These are phyloP conservation scores for Phyllostomus discolor DNA, from an alignment of 2,113 vertebrate species.

Conservation along the genomic window DNA sequence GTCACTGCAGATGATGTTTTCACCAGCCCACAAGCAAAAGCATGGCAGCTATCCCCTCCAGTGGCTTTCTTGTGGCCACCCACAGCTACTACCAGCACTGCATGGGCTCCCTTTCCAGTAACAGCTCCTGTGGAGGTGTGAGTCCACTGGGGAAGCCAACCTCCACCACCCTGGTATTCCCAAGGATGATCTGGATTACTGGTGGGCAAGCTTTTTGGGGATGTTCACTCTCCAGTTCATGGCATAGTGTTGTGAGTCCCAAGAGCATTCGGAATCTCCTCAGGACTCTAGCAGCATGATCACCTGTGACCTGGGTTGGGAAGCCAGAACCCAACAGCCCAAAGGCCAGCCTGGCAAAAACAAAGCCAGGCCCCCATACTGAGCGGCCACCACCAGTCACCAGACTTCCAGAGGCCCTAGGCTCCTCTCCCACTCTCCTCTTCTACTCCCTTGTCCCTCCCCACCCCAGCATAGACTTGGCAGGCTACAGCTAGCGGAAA, in stretches of 20 bases:
- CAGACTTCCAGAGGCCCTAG: neutral
- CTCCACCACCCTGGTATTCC: too few species aligned
- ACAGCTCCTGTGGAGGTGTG: too few species aligned
- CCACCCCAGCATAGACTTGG: neutral
- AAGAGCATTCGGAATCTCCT: too few species aligned
- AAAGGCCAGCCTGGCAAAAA: neutral
- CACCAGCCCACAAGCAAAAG: neutral
- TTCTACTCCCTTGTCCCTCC: neutral
- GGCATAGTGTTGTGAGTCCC: too few species aligned
- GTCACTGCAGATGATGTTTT: neutral
- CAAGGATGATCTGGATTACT: too few species aligned
- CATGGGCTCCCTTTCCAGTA: too few species aligned
- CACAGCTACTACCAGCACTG: neutral
- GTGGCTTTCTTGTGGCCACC: neutral
- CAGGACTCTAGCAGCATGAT: too few species aligned
- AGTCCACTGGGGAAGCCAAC: too few species aligned
- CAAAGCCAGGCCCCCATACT: neutral
- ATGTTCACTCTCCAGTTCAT: too few species aligned
- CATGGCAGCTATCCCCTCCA: neutral
- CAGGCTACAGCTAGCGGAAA: slow-evolving; percentile 34
- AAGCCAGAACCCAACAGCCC: neutral
- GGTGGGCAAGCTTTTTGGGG: too few species aligned
- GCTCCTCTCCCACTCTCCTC: neutral
- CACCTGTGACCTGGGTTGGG: too few species aligned
- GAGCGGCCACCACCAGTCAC: neutral